Conservation (phyloP, 2,113 vertebrate genomes). For the Philantomba maxwellii region DNA sequence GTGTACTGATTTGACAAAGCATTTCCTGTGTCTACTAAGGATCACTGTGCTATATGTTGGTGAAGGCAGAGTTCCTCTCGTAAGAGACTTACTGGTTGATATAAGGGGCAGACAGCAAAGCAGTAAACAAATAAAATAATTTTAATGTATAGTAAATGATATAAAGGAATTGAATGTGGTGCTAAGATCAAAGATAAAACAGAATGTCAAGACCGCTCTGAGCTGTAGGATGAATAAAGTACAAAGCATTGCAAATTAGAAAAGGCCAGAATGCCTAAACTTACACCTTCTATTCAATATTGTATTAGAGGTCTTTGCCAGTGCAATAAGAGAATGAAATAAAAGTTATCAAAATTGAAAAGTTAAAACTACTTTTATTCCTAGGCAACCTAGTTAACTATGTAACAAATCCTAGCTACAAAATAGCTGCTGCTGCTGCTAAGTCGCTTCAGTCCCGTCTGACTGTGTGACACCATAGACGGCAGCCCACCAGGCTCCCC, state of each 20-base stretch:
- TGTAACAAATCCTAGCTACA: neutral
- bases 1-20: neutral
- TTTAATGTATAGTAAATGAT: neutral
- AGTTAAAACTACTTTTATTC: neutral
- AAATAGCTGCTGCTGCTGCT: neutral
- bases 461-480: rapidly evolving
- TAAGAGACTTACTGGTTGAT: neutral
- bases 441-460: too few species aligned
- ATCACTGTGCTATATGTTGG: too few species aligned
- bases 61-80: neutral
- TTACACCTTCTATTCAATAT: neutral
- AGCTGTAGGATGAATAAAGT: neutral
- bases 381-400: neutral
- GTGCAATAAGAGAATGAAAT: neutral
- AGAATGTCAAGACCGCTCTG: neutral
- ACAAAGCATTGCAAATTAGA: neutral
- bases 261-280: neutral
- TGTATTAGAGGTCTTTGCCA: neutral
- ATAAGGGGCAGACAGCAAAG: neutral
- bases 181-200: neutral
- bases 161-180: neutral
- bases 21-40: neutral
- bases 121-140: neutral
- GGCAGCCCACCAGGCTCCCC: too few species aligned
- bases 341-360: neutral